Base-by-base conservation (phyloP, 2,797 vertebrate genomes). In the Clarias fuscus region DNA sequence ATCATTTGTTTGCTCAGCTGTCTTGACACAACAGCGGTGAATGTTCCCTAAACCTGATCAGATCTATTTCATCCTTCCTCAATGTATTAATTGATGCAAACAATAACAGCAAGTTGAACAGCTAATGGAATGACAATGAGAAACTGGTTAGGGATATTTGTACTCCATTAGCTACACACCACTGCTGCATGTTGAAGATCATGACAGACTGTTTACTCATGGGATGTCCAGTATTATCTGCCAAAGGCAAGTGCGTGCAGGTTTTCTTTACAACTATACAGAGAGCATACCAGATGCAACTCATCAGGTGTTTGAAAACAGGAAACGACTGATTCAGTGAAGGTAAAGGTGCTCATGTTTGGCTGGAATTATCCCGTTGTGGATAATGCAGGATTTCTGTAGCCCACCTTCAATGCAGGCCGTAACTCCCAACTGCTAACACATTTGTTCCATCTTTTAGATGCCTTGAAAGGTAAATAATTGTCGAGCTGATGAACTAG, bases 1-100 rank as follows among this genome's bases (percentile, higher is more conserved):
- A 79, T 71, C 67, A 67, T 88, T 72, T 90, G 85, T 90, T 90
- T 90, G 87, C 80, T 75, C 89, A 90, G 89, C 89, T 90, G 89
- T 48, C 59, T 71, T 53, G 72, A 33, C 71, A 90, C 84, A 87
- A 88, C 84, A 75, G 65, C 79, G 30, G 20, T 27, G 86, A 85
- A 89, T 84, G 83, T 56, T 24, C 18, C 68, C 62, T 56, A 65
- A 82, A 78, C 81, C 85, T 76, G 84, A 87, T 87, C 64, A 15
- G 84, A 78, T 81, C 62, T 67, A 71, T 68, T 82, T 62, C 77
- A 89, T 89, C 43, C 83, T 78, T 88, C 65, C 56, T 86, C 85
- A 86, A 85, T 86, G 70, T 27, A 27, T 72, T 79, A 84, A 85
- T 59, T 75, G 72, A 64, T 67, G 58, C 83, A 58, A 78, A 82